These are phyloP conservation scores for Gastracanthus pulcherrimus DNA, from an alignment of 2,888 invertebrate species.

Conservation along the genomic window DNA sequence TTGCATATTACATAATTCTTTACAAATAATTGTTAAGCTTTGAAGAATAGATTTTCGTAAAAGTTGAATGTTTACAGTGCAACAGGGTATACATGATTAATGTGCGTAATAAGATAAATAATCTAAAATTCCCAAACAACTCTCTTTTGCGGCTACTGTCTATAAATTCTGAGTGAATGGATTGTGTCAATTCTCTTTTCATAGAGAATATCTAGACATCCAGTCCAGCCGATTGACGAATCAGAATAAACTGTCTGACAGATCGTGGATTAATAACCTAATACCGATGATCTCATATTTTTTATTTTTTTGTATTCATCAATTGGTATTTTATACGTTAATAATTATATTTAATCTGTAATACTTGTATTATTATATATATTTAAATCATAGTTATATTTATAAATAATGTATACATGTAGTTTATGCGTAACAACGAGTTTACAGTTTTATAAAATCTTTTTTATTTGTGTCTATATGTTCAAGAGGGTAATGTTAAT, in stretches of 20 bases:
- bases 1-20: too few species aligned
- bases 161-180: slow-evolving; percentile 62
- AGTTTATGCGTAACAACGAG: not conserved
- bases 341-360: slow-evolving; percentile 1
- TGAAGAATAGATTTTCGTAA: too few species aligned
- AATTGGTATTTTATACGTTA: slow-evolving; percentile 22
- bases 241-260: slow-evolving; percentile 2
- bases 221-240: slow-evolving; percentile 68
- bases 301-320: not conserved
- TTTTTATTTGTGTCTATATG: too few species aligned
- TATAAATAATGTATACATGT: slow-evolving; percentile 19
- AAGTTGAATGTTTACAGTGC: too few species aligned
- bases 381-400: slow-evolving; percentile 14
- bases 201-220: slow-evolving; percentile 83
- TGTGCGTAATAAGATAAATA: not conserved
- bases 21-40: too few species aligned
- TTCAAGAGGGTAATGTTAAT: not conserved
- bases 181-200: slow-evolving; percentile 84
- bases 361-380: slow-evolving; percentile 41
- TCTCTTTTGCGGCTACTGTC: slow-evolving; percentile 6
- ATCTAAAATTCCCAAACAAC: not conserved
- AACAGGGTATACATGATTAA: too few species aligned
- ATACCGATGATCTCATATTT: slow-evolving; percentile 34
- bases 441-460: not conserved
- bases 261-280: slow-evolving; percentile 15